Percentiles rank a stretch among this genome's conserved stretches.
These are phyloP conservation scores for Notothenia rossii DNA, from an alignment of 2,113 vertebrate species.

Conservation along the genomic window DNA sequence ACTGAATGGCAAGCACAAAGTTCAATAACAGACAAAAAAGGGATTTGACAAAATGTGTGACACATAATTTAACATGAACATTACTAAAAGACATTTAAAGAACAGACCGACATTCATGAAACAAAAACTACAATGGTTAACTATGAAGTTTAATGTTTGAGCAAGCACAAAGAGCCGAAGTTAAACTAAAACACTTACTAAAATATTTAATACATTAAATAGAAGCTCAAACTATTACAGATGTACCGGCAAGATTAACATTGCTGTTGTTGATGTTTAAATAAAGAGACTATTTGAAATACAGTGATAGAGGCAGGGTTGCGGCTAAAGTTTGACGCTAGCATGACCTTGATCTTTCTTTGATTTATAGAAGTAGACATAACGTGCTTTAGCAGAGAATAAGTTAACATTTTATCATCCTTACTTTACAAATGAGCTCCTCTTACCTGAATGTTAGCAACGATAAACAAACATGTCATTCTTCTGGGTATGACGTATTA, in stretches of 20 bases:
- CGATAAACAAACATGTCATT: slow-evolving; percentile 70
- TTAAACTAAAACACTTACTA: background rate
- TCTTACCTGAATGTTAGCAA: slow-evolving; percentile 50
- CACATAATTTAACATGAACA: background rate
- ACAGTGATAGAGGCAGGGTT: background rate
- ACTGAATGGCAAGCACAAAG: too few relatives aligned
- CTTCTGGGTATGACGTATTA: slow-evolving; percentile 53
- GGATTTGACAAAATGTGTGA: background rate
- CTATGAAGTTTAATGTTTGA: too few relatives aligned
- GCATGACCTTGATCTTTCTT: background rate
- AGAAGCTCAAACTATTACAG: background rate
- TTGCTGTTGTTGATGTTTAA: too few relatives aligned
- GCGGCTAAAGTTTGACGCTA: too few relatives aligned
- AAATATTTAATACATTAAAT: background rate
- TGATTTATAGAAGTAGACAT: background rate
- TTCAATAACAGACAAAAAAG: too few relatives aligned
- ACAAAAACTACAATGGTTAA: too few relatives aligned
- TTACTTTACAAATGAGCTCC: background rate
- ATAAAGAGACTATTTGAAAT: background rate
- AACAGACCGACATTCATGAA: too few relatives aligned
- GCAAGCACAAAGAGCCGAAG: too few relatives aligned
- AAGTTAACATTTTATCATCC: background rate
- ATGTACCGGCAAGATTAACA: too few relatives aligned
- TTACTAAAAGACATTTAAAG: background rate
- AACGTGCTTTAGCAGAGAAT: background rate